A percentile compares a stretch with the other conserved stretches of the same genome.
Conservation (phyloP, 2,113 vertebrate species). For the Calypte anna region DNA sequence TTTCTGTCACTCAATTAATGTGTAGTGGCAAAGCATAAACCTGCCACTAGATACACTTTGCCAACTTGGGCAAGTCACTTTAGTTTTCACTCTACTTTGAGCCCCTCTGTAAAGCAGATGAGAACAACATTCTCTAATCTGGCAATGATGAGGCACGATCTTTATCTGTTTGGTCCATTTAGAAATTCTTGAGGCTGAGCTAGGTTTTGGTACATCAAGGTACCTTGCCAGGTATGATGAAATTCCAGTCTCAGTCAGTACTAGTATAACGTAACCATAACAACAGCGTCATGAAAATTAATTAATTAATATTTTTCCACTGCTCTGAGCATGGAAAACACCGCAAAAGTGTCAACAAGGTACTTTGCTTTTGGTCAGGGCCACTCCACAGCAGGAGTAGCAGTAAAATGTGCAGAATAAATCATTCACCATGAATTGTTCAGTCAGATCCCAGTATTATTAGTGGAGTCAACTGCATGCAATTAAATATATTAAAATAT, state of each 20-base stretch:
- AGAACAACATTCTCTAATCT: not conserved
- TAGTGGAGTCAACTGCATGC: not conserved
- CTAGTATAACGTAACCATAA: not conserved
- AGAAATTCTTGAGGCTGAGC: not conserved
- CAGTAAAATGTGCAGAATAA: conserved; percentile 17
- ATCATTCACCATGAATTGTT: not conserved
- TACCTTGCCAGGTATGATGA: not conserved
- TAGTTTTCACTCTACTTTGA: not conserved
- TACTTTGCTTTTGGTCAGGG: not conserved
- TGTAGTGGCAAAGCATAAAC: not conserved
- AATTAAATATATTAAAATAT: not conserved
- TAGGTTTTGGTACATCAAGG: not conserved
- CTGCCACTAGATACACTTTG: not conserved
- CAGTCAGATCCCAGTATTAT: not conserved
- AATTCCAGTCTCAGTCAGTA: not conserved
- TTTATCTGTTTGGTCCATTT: not conserved
- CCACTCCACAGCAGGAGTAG: not conserved
- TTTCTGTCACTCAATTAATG: not conserved
- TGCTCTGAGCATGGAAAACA: conserved; percentile 15
- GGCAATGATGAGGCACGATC: not conserved
- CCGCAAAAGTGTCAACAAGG: not conserved
- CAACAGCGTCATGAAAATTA: not conserved
- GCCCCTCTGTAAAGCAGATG: not conserved
- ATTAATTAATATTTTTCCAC: not conserved
- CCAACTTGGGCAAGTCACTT: not conserved